A percentile compares a stretch with the other conserved stretches of the same genome.
Conservation (phyloP, 2,113 vertebrate genomes). For the Mastomys coucha region DNA sequence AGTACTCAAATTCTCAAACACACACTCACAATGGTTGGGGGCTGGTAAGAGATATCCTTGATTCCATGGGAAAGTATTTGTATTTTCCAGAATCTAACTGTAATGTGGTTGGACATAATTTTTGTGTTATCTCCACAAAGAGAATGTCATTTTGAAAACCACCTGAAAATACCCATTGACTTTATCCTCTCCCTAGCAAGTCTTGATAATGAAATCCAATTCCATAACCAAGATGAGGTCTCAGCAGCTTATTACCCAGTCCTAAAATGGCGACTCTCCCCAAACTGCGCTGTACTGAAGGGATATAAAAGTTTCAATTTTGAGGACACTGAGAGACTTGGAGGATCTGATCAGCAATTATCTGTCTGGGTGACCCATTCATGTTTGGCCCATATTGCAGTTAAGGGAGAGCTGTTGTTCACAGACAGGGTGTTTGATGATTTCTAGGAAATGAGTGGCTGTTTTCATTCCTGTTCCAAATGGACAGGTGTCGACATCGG, state of each 20-base stretch:
- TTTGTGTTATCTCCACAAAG: background rate
- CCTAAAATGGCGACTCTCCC: background rate
- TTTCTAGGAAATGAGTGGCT: constrained; percentile 80
- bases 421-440: constrained; percentile 82
- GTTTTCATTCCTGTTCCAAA: constrained; percentile 80
- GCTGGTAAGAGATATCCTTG: background rate
- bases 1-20: background rate
- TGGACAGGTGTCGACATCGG: constrained; percentile 80
- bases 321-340: background rate
- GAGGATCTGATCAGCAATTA: constrained; percentile 56
- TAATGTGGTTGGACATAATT: background rate
- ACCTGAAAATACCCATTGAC: background rate
- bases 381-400: constrained; percentile 77
- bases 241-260: background rate
- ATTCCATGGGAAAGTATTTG: background rate
- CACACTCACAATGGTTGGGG: too few relatives aligned
- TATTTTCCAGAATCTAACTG: background rate
- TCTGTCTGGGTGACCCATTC: constrained; percentile 55
- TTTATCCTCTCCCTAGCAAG: background rate
- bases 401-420: constrained; percentile 65
- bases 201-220: background rate
- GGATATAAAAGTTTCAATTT: background rate
- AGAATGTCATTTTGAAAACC: background rate
- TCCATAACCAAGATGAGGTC: background rate
- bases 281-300: background rate